Conservation (phyloP, 2,888 invertebrate species). For the Patella pellucida region DNA sequence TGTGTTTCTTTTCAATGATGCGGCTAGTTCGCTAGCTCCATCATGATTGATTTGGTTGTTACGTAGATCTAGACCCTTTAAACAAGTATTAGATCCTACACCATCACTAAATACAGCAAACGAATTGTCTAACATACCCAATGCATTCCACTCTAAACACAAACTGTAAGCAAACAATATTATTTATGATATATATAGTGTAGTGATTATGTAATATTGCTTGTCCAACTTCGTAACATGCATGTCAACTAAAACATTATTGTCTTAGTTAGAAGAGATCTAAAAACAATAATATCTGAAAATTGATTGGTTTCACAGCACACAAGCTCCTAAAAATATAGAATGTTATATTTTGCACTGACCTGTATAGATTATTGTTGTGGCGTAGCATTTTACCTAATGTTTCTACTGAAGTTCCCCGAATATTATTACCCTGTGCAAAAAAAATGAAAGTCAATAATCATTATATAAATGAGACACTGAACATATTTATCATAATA, state of each 20-base stretch:
- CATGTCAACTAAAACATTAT: too few relatives aligned
- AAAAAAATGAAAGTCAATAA: not conserved
- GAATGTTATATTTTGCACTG: slow-evolving; percentile 10
- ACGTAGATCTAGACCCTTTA: slow-evolving; percentile 68
- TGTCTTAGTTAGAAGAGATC: too few relatives aligned
- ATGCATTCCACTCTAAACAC: slow-evolving; percentile 70
- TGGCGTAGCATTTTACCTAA: slow-evolving; percentile 66
- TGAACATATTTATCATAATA: too few relatives aligned
- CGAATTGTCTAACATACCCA: slow-evolving; percentile 68
- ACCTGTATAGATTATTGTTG: slow-evolving; percentile 66
- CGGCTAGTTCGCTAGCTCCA: slow-evolving; percentile 64
- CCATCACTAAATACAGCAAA: slow-evolving; percentile 71
- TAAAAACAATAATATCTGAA: too few relatives aligned
- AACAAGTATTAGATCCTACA: slow-evolving; percentile 58
- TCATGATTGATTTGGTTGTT: slow-evolving; percentile 71
- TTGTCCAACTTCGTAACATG: not conserved
- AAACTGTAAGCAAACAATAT: slow-evolving; percentile 53
- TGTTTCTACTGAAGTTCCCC: slow-evolving; percentile 66
- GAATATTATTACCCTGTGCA: slow-evolving; percentile 68
- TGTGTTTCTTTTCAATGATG: slow-evolving; percentile 65
- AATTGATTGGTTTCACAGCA: too few relatives aligned
- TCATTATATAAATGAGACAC: too few relatives aligned
- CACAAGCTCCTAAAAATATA: too few relatives aligned
- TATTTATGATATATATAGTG: too few relatives aligned
- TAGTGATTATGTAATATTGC: not conserved